Evolutionary conservation across 2,113 vertebrate genomes (phyloP), one percentile per base, ranked within the genome.

Genomic region (Brachirus orientalis): DNA sequence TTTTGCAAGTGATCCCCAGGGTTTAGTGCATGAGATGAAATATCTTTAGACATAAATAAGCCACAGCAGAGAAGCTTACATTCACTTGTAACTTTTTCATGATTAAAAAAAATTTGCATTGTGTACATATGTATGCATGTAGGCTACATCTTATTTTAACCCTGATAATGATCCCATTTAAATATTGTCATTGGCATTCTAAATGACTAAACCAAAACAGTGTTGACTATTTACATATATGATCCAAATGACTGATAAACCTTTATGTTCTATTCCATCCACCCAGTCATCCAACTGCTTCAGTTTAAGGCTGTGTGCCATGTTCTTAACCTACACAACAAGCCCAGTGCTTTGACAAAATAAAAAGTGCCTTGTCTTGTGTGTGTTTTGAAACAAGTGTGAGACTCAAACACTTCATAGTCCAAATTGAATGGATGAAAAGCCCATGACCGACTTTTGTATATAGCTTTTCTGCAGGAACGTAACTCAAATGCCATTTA

Each of bases 401-500:
- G 37, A 1, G 22, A 69, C 60, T 59, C 77, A 72, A 69, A 69
- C 74, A 28, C 64, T 63, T 44, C 52, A 50, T 60, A 68, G 52
- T 70, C 72, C 56, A 77, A 81, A 79, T 75, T 63, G 68, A 78
- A 79, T 64, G 71, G 46, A 71, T 74, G 60, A 63, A 81, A 77
- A 79, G 55, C 45, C 38, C 69, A 79, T 82, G 58, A 82, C 69
- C 64, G 53, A 64, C 40, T 61, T 73, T 62, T 57, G 48, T 48
- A 48, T 52, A 63, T 37, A 59, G 53, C 50, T 75, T 65, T 61
- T 65, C 75, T 41, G 63, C 72, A 75, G 63, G 57, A 66, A 74
- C 58, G 64, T 58, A 14, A 69, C 65, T 83, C 50, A 87, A 84
- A 78, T 74, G 68, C 47, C 75, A 82, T 76, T 76, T 76, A 62